Evolutionary conservation across 2,888 invertebrate genomes (phyloP), one percentile per base, ranked within the genome.

Genomic region (Tromatobia lineatoria): DNA sequence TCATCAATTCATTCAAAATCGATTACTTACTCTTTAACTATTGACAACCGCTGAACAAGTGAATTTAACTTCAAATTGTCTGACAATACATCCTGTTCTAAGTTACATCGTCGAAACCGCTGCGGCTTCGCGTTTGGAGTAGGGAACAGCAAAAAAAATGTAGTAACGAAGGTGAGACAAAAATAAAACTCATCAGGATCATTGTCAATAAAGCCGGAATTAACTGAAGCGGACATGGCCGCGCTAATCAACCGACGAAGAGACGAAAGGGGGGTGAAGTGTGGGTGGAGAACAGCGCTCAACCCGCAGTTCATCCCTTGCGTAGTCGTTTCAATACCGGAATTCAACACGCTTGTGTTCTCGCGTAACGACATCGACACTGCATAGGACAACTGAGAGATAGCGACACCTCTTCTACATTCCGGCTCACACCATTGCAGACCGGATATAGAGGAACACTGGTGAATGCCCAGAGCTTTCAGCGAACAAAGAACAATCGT

Each of bases 401-500:
- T 61, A 76, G 66, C 80, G 74, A 85, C 79, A 77, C 77, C 80
- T 80, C 83, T 76, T 86, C 71, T 70, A 70, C 75, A 67, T 47
- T 71, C 64, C 25, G 29, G 71, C 42, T 69, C 59, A 64, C 74
- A 64, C 64, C 13, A 59, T 13, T 47, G 18, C 23, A 18, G 64
- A 8, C 54, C 71, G 52, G 50, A 76, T 70, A 50, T 64, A 71
- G 38, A 54, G 42, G 69, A 38, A 42, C 54, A 34, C 42, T 47
- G 45, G 54, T 52, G 23, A 42, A 71, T 25, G 38, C 38, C 42
- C 15, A 47, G 59, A 61, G 78, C 85, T 81, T 80, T 81, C 80
- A 74, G 83, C 67, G 75, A 82, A 86, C 86, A 85, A 86, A 85
- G 86, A 86, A 86, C 86, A 80, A 78, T 78, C 64, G 71, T 76